Percentiles rank a stretch among this genome's conserved stretches.
phyloP scores from a whole-genome alignment of 2,888 invertebrate species.

The Polydrusus tereticollis region DNA sequence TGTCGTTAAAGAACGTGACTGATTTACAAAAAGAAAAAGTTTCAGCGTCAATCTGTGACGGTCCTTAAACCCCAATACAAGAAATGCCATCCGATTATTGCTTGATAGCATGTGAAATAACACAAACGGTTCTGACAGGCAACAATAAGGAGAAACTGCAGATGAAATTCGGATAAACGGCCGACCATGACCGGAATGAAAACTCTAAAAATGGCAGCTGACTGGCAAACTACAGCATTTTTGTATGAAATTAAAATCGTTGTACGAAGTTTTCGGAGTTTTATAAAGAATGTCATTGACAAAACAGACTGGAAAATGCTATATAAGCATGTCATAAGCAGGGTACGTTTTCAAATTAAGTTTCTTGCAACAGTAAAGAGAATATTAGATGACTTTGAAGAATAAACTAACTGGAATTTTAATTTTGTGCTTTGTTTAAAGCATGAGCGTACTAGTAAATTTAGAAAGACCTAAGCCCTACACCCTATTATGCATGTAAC shows the following conservation, averaged over 20 bases:
- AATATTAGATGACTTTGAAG: background rate
- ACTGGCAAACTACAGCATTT: background rate
- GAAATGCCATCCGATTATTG: constrained; percentile 26
- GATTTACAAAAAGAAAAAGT: constrained; percentile 1
- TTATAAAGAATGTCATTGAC: background rate
- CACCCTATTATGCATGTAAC: too few species aligned
- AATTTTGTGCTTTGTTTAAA: background rate
- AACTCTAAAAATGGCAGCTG: background rate
- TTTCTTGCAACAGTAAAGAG: background rate
- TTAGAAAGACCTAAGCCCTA: too few species aligned
- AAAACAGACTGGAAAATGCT: background rate
- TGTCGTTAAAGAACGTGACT: constrained; percentile 7
- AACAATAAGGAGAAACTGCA: constrained; percentile 14
- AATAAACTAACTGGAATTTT: background rate
- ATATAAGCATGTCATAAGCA: constrained; percentile 4
- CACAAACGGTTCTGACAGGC: constrained; percentile 12
- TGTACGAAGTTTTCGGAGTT: background rate
- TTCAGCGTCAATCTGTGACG: background rate
- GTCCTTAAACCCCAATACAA: constrained; percentile 12
- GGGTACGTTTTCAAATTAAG: background rate
- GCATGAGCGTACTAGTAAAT: too few species aligned
- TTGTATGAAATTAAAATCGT: background rate
- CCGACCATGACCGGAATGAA: constrained; percentile 19
- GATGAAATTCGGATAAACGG: constrained; percentile 18
- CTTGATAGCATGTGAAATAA: constrained; percentile 26